These are phyloP conservation scores for Zoroaster sp. DNA, from an alignment of 53 echinoderm and acorn worm genomes.

Conservation along the genomic window DNA sequence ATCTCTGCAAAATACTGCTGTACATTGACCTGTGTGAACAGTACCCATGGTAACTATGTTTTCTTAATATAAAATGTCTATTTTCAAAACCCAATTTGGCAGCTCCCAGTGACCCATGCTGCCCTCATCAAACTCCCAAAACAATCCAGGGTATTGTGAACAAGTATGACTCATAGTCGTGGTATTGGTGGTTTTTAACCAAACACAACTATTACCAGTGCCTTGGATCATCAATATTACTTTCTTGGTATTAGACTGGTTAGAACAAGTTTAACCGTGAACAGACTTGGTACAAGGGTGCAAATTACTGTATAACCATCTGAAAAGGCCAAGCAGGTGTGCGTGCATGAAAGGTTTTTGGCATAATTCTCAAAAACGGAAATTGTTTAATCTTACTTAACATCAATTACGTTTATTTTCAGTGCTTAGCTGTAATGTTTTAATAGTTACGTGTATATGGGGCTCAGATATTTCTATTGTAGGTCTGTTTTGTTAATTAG, in stretches of 20 bases:
- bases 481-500: no score
- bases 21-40: neutral
- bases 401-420: no score
- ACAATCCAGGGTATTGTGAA: neutral
- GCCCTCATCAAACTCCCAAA: neutral
- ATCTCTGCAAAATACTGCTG: neutral
- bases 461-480: no score
- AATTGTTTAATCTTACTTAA: neutral
- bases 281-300: neutral
- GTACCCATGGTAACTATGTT: neutral
- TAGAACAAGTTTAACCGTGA: neutral
- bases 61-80: neutral
- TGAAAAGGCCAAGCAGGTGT: neutral
- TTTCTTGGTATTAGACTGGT: no score
- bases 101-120: neutral
- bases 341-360: neutral
- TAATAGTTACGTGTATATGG: no score
- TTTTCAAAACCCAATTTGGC: no score
- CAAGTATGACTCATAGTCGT: slow-evolving; percentile 9
- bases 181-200: neutral
- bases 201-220: neutral
- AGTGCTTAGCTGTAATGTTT: no score
- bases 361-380: neutral
- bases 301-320: neutral
- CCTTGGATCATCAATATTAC: no score